These are phyloP conservation scores for Scolopax rusticola DNA, from an alignment of 2,797 vertebrate species.

Conservation along the genomic window DNA sequence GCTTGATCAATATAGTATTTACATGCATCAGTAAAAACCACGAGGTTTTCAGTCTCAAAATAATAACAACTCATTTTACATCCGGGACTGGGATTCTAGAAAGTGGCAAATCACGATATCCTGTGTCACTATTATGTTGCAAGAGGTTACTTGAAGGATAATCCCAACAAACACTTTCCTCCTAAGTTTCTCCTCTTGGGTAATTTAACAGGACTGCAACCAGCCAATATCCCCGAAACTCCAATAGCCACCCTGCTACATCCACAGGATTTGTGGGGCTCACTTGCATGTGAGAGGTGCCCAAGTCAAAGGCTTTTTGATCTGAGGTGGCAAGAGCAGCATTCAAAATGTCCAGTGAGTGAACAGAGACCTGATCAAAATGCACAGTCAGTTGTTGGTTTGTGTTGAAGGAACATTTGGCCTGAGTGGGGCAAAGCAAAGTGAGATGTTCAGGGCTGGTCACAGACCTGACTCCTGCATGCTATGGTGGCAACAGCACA, in stretches of 20 bases:
- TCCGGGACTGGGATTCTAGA: neutral
- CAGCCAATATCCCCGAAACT: neutral
- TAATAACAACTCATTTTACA: constrained; percentile 22
- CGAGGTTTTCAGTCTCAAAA: constrained; percentile 10
- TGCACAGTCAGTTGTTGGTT: neutral
- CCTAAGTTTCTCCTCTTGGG: neutral
- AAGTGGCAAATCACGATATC: neutral
- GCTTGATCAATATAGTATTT: constrained; percentile 65
- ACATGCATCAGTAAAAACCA: constrained; percentile 44
- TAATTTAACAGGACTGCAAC: neutral
- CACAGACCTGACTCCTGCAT: neutral
- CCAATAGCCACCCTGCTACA: neutral
- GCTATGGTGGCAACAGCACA: fast-evolving
- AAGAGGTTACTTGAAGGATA: neutral
- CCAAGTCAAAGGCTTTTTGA: neutral
- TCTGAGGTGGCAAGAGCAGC: neutral
- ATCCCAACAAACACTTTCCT: neutral
- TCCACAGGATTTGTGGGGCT: neutral
- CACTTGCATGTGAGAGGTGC: neutral
- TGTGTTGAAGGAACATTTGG: neutral
- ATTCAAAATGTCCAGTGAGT: neutral
- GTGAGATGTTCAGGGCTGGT: neutral
- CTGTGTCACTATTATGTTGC: neutral
- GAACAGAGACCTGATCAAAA: neutral
- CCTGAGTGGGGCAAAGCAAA: neutral